Evolutionary conservation across 2,113 vertebrate species (phyloP).

Genomic region (Xiphophorus maculatus): DNA sequence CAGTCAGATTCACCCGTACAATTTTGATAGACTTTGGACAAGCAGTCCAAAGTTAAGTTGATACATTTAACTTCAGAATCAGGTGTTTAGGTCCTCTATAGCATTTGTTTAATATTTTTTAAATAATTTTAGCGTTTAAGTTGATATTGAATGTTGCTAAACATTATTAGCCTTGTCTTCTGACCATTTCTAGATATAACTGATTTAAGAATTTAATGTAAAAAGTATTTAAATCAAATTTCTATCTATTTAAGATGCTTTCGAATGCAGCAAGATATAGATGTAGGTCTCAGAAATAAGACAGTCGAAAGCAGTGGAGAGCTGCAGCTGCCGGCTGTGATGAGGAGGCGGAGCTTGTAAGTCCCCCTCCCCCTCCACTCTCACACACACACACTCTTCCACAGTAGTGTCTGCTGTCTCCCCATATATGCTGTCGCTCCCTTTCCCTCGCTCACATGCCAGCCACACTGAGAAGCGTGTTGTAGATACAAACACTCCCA

Average conservation of each 20-base stretch:
- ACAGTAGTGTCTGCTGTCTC: conserved; percentile 31
- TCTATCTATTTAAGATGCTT: background rate
- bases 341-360: conserved; percentile 78
- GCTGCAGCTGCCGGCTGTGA: conserved; percentile 58
- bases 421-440: conserved; percentile 12
- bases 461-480: conserved; percentile 8
- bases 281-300: conserved; percentile 34
- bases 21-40: background rate
- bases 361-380: conserved; percentile 42
- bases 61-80: too few relatives aligned
- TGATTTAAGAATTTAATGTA: background rate
- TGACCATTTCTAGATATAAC: background rate
- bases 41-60: background rate
- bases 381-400: conserved; percentile 32
- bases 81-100: background rate
- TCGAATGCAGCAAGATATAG: background rate
- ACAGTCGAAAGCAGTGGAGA: conserved; percentile 29
- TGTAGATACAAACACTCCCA: conserved; percentile 4
- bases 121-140: background rate
- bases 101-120: background rate
- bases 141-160: background rate
- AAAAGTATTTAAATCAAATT: too few relatives aligned
- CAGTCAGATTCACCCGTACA: background rate
- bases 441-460: conserved; percentile 36
- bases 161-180: background rate